These are phyloP conservation scores for Microtus oregoni DNA, from an alignment of 2,113 vertebrate genomes.

Conservation along the genomic window DNA sequence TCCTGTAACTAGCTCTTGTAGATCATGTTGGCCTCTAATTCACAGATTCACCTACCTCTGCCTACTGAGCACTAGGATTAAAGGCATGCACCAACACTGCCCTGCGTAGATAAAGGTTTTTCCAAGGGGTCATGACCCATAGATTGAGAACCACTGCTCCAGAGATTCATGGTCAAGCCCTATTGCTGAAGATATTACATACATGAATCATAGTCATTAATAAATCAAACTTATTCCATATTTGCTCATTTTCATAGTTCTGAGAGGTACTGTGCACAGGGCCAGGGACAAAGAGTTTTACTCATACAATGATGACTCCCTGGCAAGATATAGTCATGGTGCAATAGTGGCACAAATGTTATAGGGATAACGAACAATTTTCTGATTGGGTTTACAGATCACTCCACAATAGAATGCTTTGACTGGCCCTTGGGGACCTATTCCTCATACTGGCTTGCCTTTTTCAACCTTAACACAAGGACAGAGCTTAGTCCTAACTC, in stretches of 20 bases:
- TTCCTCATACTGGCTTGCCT: too few species aligned
- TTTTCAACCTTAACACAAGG: too few species aligned
- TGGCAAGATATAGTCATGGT: neutral
- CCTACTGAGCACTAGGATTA: too few species aligned
- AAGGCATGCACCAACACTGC: too few species aligned
- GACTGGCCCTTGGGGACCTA: too few species aligned
- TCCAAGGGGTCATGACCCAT: neutral
- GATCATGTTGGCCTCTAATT: too few species aligned
- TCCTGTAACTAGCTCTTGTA: too few species aligned
- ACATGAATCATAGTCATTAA: neutral
- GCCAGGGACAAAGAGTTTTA: neutral
- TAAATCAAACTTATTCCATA: neutral
- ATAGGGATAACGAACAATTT: neutral
- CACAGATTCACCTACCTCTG: too few species aligned
- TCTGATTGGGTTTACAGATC: neutral
- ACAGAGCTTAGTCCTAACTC: too few species aligned
- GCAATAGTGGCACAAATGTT: neutral
- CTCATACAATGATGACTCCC: neutral
- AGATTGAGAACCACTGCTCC: neutral
- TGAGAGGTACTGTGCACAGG: neutral
- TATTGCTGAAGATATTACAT: neutral
- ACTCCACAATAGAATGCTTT: too few species aligned
- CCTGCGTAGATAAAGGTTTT: neutral
- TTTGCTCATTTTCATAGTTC: neutral
- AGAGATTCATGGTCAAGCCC: neutral